Percentiles rank a stretch among this genome's conserved stretches.
phyloP scores from a whole-genome alignment of 2,888 invertebrate species.

The Baccha elongata region DNA sequence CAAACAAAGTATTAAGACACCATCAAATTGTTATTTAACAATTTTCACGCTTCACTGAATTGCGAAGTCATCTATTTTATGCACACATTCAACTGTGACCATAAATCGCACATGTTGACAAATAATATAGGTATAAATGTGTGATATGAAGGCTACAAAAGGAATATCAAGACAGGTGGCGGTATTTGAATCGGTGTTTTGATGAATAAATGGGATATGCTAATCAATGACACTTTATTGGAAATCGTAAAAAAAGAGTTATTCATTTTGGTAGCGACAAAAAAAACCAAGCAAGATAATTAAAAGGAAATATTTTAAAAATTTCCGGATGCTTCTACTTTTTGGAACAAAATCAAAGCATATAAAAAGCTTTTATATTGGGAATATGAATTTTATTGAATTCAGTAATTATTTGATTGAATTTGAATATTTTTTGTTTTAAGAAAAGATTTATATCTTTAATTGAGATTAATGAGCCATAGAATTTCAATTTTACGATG shows the following conservation, averaged over 20 bases:
- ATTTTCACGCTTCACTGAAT: slow-evolving; percentile 59
- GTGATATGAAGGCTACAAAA: not conserved
- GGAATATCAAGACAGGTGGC: slow-evolving; percentile 50
- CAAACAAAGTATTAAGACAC: not conserved
- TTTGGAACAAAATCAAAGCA: not conserved
- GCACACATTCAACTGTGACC: slow-evolving; percentile 67
- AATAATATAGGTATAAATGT: not conserved
- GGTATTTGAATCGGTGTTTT: slow-evolving; percentile 44
- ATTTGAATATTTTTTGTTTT: not conserved
- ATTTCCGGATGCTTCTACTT: not conserved
- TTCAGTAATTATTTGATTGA: not conserved
- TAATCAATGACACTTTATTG: slow-evolving; percentile 39
- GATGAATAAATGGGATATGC: slow-evolving; percentile 45
- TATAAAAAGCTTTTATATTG: not conserved
- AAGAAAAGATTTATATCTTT: not conserved
- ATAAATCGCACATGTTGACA: slow-evolving; percentile 42
- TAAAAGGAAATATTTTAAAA: not conserved
- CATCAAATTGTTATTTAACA: slow-evolving; percentile 13
- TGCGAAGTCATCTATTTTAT: slow-evolving; percentile 54
- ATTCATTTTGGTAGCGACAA: not conserved
- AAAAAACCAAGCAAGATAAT: not conserved
- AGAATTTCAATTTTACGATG: not conserved
- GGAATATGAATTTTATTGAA: not conserved
- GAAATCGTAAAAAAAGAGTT: not conserved
- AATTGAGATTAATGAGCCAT: not conserved